Conservation (phyloP, 2,113 vertebrate species). For the Conger conger region DNA sequence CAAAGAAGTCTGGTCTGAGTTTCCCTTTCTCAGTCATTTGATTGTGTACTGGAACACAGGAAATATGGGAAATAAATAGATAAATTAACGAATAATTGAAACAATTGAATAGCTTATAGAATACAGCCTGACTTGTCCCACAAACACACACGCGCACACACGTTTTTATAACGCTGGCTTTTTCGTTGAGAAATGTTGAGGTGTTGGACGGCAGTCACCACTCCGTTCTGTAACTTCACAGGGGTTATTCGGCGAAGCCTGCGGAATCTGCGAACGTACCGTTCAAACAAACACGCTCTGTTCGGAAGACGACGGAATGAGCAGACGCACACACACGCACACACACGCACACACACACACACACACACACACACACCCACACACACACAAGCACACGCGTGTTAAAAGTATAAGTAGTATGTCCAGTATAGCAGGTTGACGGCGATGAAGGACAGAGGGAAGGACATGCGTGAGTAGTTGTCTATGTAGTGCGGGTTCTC, state of each 20-base stretch:
- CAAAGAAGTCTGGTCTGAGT: background rate
- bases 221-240: background rate
- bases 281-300: background rate
- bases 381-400: slow-evolving; percentile 1
- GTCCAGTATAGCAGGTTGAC: slow-evolving; percentile 90
- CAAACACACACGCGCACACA: background rate
- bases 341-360: slow-evolving; percentile 9
- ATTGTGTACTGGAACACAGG: background rate
- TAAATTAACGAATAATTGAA: slow-evolving; percentile 52
- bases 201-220: background rate
- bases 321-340: background rate
- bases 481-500: slow-evolving; percentile 90
- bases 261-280: background rate
- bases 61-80: slow-evolving; percentile 30
- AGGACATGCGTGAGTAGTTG: slow-evolving; percentile 85
- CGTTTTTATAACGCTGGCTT: background rate
- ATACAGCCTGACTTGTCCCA: background rate
- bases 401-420: slow-evolving; percentile 88
- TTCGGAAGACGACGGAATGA: background rate
- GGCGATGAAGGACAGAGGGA: slow-evolving; percentile 82
- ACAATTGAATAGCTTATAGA: background rate
- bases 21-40: background rate
- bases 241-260: background rate
- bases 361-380: background rate
- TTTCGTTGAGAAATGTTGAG: background rate